A percentile compares a stretch with the other conserved stretches of the same genome.
Conservation (phyloP, 2,113 vertebrate genomes). For the Mastomys natalensis region DNA sequence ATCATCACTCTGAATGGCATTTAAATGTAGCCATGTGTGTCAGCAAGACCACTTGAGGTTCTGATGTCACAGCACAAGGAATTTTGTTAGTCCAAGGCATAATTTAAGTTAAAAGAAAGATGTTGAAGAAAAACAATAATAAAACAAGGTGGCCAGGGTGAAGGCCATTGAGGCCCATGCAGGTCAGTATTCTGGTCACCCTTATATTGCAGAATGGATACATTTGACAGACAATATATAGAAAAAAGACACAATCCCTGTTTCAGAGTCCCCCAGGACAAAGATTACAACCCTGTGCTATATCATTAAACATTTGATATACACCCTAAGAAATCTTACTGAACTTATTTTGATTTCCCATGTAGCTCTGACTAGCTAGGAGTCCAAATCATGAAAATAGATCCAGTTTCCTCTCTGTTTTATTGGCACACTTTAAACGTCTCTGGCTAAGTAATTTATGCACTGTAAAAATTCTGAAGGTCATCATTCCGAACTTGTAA, state of each 20-base stretch:
- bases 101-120: not conserved
- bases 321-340: not conserved
- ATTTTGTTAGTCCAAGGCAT: not conserved
- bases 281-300: not conserved
- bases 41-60: not conserved
- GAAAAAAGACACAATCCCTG: not conserved
- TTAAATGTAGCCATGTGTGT: not conserved
- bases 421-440: conserved; percentile 26
- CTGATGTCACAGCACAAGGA: not conserved
- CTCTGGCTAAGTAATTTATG: not conserved
- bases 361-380: not conserved
- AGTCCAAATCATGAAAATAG: not conserved
- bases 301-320: not conserved
- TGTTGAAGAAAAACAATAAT: not conserved
- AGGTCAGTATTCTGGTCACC: not conserved
- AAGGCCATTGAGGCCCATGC: not conserved
- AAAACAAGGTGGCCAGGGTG: not conserved
- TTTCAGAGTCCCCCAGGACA: not conserved
- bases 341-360: conserved; percentile 1
- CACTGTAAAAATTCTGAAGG: conserved; percentile 33
- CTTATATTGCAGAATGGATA: not conserved
- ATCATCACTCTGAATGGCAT: not conserved
- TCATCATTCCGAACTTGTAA: conserved; percentile 52
- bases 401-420: conserved; percentile 3
- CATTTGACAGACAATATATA: not conserved